A percentile compares a stretch with the other conserved stretches of the same genome.
Evolutionary conservation across 2,797 vertebrate genomes (phyloP).

Genomic region (Crax fasciolata): DNA sequence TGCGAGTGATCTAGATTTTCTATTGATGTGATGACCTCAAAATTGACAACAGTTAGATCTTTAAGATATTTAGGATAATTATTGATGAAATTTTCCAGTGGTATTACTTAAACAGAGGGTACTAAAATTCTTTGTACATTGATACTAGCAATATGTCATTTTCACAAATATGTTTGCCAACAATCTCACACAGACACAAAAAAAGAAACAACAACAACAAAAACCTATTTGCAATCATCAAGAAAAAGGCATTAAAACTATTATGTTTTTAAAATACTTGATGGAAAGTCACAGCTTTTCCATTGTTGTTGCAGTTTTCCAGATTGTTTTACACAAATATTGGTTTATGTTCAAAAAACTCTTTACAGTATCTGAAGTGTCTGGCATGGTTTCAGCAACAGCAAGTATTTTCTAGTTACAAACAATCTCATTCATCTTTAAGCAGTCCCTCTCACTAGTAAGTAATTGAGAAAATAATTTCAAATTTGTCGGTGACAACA

Average conservation of each 20-base stretch:
- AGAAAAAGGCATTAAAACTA: neutral
- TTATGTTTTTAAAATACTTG: neutral
- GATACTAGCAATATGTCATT: neutral
- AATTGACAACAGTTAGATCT: neutral
- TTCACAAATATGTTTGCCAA: neutral
- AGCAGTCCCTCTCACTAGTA: neutral
- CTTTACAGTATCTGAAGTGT: neutral
- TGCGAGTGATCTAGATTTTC: neutral
- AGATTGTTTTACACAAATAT: neutral
- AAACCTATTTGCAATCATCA: neutral
- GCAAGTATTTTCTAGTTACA: neutral
- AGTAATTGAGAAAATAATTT: neutral
- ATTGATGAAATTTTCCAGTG: neutral
- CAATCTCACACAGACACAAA: neutral
- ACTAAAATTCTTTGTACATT: neutral
- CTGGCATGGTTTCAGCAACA: neutral
- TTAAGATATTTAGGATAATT: neutral
- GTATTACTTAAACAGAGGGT: neutral
- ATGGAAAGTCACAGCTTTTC: neutral
- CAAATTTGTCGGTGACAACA: conserved; percentile 6
- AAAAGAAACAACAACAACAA: no score
- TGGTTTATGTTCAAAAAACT: neutral
- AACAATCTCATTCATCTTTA: neutral
- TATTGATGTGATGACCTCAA: neutral
- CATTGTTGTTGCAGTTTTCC: neutral